Evolutionary conservation across 1,140 invertebrate genomes (phyloP), one percentile per base, ranked within the genome.

Genomic region (Ganaspis sp.): DNA sequence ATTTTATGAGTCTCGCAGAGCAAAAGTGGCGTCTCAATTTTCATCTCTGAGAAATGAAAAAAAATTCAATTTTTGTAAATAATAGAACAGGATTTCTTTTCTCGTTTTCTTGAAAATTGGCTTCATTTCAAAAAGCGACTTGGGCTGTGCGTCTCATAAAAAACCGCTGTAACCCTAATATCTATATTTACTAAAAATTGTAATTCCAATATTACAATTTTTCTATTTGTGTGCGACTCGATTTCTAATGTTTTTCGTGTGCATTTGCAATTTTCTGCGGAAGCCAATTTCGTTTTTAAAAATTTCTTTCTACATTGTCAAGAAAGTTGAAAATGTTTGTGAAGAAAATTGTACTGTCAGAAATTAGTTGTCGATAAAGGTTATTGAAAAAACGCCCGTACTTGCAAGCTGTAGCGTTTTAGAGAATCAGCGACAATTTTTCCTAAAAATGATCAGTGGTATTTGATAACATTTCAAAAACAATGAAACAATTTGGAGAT

Each of bases 1-100:
- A 17, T 49, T 49, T 49, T 49, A 49, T 49, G 45, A 49, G 45
- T 49, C 4, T 49, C 45, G 45, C 45, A 49, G 45, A 49, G 45
- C 45, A 49, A 49, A 49, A 49, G 45, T 49, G 45, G 11, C 17
- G 45, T 49, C 45, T 5, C 19, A 19, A 49, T 8, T 49, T 34
- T 34, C 29, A 34, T 34, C 29, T 34, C 29, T 34, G 29, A 34
- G 29, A 34, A 49, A 6, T 12, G 6, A 17, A 49, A 49, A n/a
- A 4, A 19, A 17, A 49, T 17, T 49, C 17, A 4, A 49, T 49
- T 49, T 8, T 8, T 49, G 8, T 49, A 49, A 17, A 49, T 8
- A 17, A 49, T 34, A 34, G 29, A 34, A 1, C 12, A 49, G 45
- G 42, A 15, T 45, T n/a, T 49, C 17, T 49, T 17, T 15, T 49